Base-by-base conservation (phyloP, 1,140 invertebrate species). In the Muscidifurax raptorellus region DNA sequence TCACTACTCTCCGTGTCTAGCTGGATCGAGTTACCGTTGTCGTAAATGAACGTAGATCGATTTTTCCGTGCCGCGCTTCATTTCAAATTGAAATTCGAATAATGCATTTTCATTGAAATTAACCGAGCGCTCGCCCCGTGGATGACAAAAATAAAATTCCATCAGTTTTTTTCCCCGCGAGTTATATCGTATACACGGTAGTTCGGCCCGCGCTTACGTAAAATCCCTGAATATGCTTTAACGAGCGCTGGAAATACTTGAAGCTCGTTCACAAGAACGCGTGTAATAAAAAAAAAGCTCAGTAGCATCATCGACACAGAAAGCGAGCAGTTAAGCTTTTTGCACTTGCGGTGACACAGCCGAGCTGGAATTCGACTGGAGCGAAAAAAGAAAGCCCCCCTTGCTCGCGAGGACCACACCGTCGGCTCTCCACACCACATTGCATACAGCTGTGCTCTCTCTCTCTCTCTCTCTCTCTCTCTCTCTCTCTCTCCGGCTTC, bases 301-400 rank as follows among this genome's bases (percentile, higher is more conserved):
- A 40, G 36, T 59, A 18, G 52, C 22, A 4, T 0, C 52, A 7
- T 2, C 15, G 18, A n/a, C 15, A 30, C 25, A 69, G 66, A 69
- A n/a, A 69, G 18, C 12, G n/a, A 47, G 66, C 67, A 69, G 67
- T 59, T 59, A 22, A 30, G 67, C 67, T 69, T 69, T 69, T 69
- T 69, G 13, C 67, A 28, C 67, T 28, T 28, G 25, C 67, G 25
- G 67, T 69, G 67, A 69, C 67, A 69, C 5, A 27, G 67, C 25
- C 28, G 0, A 0, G 9, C 67, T 69, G 67, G 67, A 69, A 69
- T 69, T 30, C 66, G 66, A 12, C 18, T 10, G 22, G 67, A 69
- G 27, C 12, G 27, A n/a, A 69, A 69, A 69, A 69, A 69, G 67
- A 69, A 18, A 69, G 25, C 6, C 12, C 25, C 18, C 10, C 27